Conservation (phyloP, 2,888 invertebrate species). For the Copidosoma aretas region DNA sequence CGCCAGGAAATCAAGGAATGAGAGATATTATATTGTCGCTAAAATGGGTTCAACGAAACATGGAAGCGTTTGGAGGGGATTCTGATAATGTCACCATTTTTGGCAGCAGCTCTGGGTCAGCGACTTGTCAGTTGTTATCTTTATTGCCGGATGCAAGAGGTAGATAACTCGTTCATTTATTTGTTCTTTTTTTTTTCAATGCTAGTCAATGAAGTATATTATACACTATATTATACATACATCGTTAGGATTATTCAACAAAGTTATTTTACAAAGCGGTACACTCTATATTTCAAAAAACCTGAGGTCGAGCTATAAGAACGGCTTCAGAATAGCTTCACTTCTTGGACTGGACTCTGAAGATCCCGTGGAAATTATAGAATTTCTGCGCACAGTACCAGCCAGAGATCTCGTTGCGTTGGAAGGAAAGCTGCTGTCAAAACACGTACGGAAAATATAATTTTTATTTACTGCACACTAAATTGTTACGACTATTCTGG, state of each 20-base stretch:
- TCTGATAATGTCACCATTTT: conserved; percentile 43
- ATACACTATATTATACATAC: not conserved
- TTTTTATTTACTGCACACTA: not conserved
- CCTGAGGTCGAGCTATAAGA: not conserved
- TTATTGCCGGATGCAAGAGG: conserved; percentile 49
- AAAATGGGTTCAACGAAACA: conserved; percentile 12
- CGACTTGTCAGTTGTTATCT: conserved; percentile 40
- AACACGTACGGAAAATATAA: conserved; percentile 21
- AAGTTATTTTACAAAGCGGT: conserved; percentile 50
- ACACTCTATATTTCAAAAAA: not conserved
- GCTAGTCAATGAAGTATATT: no score
- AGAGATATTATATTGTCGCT: conserved; percentile 50
- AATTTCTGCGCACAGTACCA: conserved; percentile 44
- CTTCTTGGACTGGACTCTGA: conserved; percentile 43
- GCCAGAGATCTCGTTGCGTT: conserved; percentile 53
- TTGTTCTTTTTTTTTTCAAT: not conserved
- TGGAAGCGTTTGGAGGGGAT: conserved; percentile 1
- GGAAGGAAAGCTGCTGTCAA: conserved; percentile 44
- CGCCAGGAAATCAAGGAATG: conserved; percentile 51
- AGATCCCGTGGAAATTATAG: conserved; percentile 44
- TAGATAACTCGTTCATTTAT: conserved; percentile 24
- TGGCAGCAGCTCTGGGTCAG: conserved; percentile 48
- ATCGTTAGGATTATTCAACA: conserved; percentile 50
- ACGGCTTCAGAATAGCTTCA: conserved; percentile 39
- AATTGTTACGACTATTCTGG: no score